Conservation (phyloP, 2,888 invertebrate species). For the Apomyelois bistriatella region DNA sequence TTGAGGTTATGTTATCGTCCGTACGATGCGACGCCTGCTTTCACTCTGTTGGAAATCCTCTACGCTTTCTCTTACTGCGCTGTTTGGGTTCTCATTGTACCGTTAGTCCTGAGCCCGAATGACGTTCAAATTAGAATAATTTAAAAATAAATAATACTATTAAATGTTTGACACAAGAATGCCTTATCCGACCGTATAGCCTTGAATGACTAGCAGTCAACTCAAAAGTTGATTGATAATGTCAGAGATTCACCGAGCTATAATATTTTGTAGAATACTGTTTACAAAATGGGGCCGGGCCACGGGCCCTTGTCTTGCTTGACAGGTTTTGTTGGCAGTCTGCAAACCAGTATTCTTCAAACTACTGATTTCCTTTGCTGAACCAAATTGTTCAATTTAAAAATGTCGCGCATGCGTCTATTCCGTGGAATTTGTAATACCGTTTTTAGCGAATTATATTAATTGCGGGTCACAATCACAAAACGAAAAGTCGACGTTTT, state of each 20-base stretch:
- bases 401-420: conserved; percentile 1
- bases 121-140: conserved; percentile 1
- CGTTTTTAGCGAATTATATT: neutral
- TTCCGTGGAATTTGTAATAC: neutral
- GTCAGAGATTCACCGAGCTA: neutral
- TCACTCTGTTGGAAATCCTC: conserved; percentile 66
- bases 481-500: too few relatives aligned
- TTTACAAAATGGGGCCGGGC: neutral
- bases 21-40: conserved; percentile 61
- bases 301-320: neutral
- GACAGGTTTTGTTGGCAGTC: neutral
- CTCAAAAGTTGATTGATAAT: neutral
- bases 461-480: neutral
- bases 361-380: neutral
- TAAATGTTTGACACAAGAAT: neutral
- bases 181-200: neutral
- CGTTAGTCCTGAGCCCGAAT: conserved; percentile 53
- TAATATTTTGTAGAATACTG: neutral
- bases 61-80: conserved; percentile 66
- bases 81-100: conserved; percentile 57
- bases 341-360: neutral
- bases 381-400: neutral
- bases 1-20: conserved; percentile 59
- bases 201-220: neutral
- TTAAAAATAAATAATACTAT: neutral